Conservation (phyloP, 2,888 invertebrate species). For the Leucania comma region DNA sequence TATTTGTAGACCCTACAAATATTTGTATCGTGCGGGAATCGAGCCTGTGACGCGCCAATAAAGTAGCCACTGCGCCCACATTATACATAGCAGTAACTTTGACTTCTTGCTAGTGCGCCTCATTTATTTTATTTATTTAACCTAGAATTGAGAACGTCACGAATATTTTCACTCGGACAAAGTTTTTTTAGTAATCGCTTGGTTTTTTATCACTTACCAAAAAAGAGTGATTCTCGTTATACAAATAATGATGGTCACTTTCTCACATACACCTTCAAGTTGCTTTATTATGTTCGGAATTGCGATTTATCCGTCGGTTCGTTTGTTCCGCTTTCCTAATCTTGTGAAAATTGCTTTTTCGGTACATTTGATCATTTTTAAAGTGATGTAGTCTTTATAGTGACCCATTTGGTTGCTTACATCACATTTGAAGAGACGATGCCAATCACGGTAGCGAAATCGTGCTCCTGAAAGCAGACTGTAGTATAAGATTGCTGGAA, state of each 20-base stretch:
- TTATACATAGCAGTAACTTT: neutral
- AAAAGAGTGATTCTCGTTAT: constrained; percentile 35
- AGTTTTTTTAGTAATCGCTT: neutral
- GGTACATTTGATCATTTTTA: constrained; percentile 61
- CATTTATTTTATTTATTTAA: neutral
- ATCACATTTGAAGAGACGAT: neutral
- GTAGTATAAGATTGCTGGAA: too few relatives aligned
- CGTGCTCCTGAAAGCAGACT: neutral
- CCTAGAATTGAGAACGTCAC: neutral
- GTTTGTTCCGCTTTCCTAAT: constrained; percentile 82
- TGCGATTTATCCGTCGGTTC: constrained; percentile 68
- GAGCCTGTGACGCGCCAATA: too few relatives aligned
- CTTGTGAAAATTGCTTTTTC: constrained; percentile 69
- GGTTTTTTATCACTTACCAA: constrained; percentile 12
- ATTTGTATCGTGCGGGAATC: neutral
- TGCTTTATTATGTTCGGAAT: constrained; percentile 65
- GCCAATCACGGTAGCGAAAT: neutral
- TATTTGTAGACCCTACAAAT: too few relatives aligned
- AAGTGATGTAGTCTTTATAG: constrained; percentile 36
- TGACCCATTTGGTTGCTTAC: constrained; percentile 37
- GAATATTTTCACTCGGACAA: neutral
- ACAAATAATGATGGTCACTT: constrained; percentile 59
- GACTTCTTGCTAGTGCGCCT: neutral
- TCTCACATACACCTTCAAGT: constrained; percentile 44
- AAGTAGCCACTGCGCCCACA: neutral